A percentile compares a stretch with the other conserved stretches of the same genome.
phyloP scores from a whole-genome alignment of 2,888 invertebrate species.

The Chirona hameri region DNA sequence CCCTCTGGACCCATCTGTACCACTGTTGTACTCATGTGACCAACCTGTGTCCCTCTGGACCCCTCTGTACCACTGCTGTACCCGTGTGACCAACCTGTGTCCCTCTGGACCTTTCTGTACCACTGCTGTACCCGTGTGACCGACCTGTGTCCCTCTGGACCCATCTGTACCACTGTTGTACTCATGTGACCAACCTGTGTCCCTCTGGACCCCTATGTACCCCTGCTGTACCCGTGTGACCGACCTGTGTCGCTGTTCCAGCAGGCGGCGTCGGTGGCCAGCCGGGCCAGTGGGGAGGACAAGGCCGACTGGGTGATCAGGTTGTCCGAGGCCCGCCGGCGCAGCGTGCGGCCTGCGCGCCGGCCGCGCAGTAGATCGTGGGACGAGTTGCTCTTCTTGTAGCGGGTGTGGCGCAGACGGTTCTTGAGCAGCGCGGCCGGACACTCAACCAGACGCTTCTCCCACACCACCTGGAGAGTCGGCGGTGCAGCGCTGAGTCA shows the following conservation, averaged over 20 bases:
- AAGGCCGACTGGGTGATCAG: not conserved
- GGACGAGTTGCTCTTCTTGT: not conserved
- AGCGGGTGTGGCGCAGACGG: not conserved
- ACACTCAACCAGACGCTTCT: not conserved
- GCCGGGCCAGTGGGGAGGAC: not conserved
- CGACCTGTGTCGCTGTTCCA: not conserved
- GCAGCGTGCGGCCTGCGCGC: not conserved
- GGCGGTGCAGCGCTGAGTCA: not conserved
- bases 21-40: no score
- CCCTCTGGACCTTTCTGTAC: no score
- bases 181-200: not conserved
- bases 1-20: no score
- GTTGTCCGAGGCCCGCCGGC: not conserved
- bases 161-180: no score
- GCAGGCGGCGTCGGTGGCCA: not conserved
- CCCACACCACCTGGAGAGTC: not conserved
- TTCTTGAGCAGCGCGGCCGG: not conserved
- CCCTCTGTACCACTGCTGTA: no score
- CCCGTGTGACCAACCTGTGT: no score
- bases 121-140: no score
- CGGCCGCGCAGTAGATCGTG: not conserved
- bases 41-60: no score
- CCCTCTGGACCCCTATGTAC: not conserved
- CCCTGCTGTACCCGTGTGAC: not conserved
- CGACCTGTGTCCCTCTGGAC: not conserved